These are phyloP conservation scores for Tolypeutes matacus DNA, from an alignment of 2,797 vertebrate genomes.

Conservation along the genomic window DNA sequence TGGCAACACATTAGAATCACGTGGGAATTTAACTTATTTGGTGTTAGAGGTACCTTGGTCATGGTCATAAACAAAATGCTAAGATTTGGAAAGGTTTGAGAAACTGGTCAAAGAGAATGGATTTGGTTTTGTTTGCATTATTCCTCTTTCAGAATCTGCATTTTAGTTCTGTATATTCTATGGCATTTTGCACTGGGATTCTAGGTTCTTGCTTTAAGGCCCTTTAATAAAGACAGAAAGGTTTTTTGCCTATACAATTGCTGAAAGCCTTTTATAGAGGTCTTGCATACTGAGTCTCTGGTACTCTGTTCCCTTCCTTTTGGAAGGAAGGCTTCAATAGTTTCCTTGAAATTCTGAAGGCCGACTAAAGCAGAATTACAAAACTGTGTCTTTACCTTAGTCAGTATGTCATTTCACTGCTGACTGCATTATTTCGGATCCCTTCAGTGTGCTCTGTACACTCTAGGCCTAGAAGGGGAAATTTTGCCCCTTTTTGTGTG, in stretches of 20 bases:
- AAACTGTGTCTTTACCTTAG: conserved; percentile 22
- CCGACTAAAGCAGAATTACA: conserved; percentile 24
- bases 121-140: background rate
- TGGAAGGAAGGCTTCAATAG: background rate
- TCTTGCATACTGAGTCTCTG: background rate
- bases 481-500: conserved; percentile 54
- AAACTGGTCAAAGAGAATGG: background rate
- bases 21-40: background rate
- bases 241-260: background rate
- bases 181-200: background rate
- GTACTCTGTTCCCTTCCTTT: too few species aligned
- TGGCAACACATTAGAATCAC: background rate
- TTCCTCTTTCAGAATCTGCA: background rate
- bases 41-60: background rate
- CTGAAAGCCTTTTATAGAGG: background rate
- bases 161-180: background rate
- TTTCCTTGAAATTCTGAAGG: conserved; percentile 10
- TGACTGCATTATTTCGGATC: background rate
- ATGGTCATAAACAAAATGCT: background rate
- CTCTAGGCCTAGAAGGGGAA: background rate
- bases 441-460: background rate
- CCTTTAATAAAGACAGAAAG: background rate
- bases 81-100: background rate
- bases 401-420: background rate
- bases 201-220: background rate